phyloP scores from a whole-genome alignment of 2,888 invertebrate species.

The Drosophila mulleri region DNA sequence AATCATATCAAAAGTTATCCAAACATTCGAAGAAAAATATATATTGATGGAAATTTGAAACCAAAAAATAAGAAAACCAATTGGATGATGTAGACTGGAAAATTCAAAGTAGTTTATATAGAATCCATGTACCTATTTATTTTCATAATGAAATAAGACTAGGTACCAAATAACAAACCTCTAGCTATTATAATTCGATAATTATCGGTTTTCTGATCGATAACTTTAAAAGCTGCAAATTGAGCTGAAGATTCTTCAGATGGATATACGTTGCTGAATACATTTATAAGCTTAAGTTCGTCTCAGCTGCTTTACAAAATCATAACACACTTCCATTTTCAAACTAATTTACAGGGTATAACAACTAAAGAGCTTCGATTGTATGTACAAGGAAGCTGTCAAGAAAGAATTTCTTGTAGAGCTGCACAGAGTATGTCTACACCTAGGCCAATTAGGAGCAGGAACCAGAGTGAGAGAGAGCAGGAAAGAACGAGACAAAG shows the following conservation, averaged over 20 bases:
- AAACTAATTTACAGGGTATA: background rate
- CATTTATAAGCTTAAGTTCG: background rate
- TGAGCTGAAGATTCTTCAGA: too few species aligned
- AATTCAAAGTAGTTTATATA: background rate
- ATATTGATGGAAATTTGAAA: background rate
- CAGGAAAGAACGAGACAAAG: background rate
- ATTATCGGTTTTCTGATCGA: background rate
- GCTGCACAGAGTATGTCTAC: background rate
- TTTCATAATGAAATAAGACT: background rate
- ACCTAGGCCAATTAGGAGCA: background rate
- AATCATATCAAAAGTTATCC: background rate
- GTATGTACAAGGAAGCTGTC: background rate
- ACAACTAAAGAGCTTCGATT: background rate
- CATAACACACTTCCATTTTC: background rate
- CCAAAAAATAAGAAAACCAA: background rate
- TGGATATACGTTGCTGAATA: background rate
- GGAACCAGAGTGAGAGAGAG: background rate
- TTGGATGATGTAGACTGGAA: too few species aligned
- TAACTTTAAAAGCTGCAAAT: background rate
- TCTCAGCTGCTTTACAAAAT: too few species aligned
- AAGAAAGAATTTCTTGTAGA: slow-evolving; percentile 1
- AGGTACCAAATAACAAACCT: background rate
- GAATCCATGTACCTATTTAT: background rate
- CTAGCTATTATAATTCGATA: background rate
- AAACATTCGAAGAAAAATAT: background rate